Evolutionary conservation across 2,797 vertebrate species (phyloP).

Genomic region (Melanotaenia boesemani): DNA sequence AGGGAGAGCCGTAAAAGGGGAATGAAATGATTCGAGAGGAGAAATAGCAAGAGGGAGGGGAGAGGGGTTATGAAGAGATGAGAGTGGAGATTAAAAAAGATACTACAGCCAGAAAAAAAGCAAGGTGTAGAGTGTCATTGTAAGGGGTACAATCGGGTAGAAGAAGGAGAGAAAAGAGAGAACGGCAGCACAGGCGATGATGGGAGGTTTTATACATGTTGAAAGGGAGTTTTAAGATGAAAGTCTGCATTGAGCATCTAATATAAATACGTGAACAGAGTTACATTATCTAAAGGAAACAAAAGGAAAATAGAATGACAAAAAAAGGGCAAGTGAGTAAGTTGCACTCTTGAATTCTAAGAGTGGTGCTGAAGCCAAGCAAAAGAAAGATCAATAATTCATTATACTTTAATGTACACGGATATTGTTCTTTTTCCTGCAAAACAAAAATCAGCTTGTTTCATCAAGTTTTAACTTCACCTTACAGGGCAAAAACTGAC

Average conservation of each 20-base stretch:
- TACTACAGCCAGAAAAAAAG: constrained; percentile 33
- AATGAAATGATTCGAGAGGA: constrained; percentile 62
- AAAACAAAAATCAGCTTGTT: constrained; percentile 75
- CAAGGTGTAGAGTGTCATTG: constrained; percentile 39
- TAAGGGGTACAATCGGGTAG: constrained; percentile 28
- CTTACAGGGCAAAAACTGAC: constrained; percentile 14
- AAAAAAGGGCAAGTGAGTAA: constrained; percentile 28
- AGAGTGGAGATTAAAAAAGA: constrained; percentile 67
- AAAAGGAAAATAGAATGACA: constrained; percentile 18
- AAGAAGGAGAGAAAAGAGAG: constrained; percentile 18
- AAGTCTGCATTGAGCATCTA: constrained; percentile 7
- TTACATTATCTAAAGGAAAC: constrained; percentile 8
- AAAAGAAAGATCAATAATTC: constrained; percentile 84
- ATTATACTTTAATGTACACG: constrained; percentile 77
- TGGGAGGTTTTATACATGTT: constrained; percentile 6
- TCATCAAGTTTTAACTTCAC: constrained; percentile 73
- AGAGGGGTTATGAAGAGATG: constrained; percentile 44
- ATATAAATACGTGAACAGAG: constrained; percentile 26
- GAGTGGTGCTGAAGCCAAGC: constrained; percentile 73
- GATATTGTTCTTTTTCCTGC: constrained; percentile 67
- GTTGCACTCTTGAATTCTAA: constrained; percentile 57
- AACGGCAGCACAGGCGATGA: constrained; percentile 2
- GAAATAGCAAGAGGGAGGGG: constrained; percentile 34
- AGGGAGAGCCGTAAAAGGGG: constrained; percentile 41
- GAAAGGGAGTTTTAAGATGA: constrained; percentile 19